Conservation (phyloP, 30 jellyfish, hydroid and myxozoan species). For the Cassiopea xamachana region DNA sequence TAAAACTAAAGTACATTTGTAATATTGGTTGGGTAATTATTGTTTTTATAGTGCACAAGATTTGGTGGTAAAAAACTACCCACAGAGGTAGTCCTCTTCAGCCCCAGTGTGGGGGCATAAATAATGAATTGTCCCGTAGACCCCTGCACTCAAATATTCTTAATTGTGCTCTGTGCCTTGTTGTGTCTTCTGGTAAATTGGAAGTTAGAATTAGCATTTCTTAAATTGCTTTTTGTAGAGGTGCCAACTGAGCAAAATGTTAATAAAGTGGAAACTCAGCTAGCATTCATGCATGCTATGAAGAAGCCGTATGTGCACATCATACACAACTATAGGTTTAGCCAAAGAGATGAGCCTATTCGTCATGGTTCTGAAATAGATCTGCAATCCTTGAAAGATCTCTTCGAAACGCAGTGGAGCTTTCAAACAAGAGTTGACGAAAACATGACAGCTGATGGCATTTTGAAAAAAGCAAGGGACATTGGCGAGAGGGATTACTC, state of each 20-base stretch:
- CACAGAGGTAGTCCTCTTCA: too few species aligned
- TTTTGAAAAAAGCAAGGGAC: not conserved
- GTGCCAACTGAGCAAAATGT: not conserved
- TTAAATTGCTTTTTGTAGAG: not conserved
- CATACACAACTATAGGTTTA: conserved; percentile 16
- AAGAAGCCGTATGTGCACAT: conserved; percentile 33
- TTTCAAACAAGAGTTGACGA: conserved; percentile 19
- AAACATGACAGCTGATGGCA: conserved; percentile 16
- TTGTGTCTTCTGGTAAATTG: too few species aligned
- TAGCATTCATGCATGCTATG: conserved; percentile 11
- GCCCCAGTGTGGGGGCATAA: too few species aligned
- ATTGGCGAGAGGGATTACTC: conserved; percentile 38
- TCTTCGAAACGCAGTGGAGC: conserved; percentile 42
- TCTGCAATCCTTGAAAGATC: conserved; percentile 24
- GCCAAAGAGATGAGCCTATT: conserved; percentile 12
- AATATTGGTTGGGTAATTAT: too few species aligned
- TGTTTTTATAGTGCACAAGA: too few species aligned
- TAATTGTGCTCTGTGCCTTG: too few species aligned
- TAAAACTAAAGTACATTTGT: too few species aligned
- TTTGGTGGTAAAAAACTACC: too few species aligned
- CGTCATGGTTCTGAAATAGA: conserved; percentile 74
- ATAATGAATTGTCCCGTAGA: too few species aligned
- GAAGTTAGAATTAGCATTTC: not conserved
- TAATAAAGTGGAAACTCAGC: not conserved
- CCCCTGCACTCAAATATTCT: too few species aligned